phyloP scores from a whole-genome alignment of 2,797 vertebrate species.

The Rallus crepitans region DNA sequence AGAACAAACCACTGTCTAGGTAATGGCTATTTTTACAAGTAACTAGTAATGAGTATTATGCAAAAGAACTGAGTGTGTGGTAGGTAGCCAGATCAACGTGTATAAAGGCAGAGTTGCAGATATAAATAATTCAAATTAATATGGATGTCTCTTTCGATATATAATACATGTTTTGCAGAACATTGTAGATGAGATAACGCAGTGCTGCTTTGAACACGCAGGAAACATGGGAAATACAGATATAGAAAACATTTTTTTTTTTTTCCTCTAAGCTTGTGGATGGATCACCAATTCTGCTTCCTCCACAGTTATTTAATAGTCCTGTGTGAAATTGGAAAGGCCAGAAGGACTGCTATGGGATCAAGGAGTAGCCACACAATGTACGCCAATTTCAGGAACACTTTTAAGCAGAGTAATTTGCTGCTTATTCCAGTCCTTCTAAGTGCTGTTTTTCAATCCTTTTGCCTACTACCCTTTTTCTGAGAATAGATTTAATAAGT shows the following conservation, averaged over 20 bases:
- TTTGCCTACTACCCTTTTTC: background rate
- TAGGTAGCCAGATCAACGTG: background rate
- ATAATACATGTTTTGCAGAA: background rate
- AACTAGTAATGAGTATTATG: accelerated
- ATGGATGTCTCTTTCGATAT: background rate
- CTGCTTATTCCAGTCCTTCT: background rate
- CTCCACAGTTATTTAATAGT: background rate
- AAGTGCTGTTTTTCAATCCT: background rate
- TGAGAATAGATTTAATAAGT: background rate
- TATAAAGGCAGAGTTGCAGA: background rate
- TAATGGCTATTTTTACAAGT: background rate
- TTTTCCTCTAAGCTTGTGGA: background rate
- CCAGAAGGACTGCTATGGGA: background rate
- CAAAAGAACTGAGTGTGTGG: accelerated
- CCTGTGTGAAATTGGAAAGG: background rate
- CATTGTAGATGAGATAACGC: no score
- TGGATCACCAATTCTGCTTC: background rate
- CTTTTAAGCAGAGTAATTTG: background rate
- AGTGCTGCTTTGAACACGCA: background rate
- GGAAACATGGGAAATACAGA: background rate
- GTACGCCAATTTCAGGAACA: background rate
- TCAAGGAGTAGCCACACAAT: background rate
- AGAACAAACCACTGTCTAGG: background rate
- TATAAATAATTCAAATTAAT: background rate
- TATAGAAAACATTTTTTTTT: background rate